Conservation (phyloP, 2,797 vertebrate species). For the Pangasius macronema region DNA sequence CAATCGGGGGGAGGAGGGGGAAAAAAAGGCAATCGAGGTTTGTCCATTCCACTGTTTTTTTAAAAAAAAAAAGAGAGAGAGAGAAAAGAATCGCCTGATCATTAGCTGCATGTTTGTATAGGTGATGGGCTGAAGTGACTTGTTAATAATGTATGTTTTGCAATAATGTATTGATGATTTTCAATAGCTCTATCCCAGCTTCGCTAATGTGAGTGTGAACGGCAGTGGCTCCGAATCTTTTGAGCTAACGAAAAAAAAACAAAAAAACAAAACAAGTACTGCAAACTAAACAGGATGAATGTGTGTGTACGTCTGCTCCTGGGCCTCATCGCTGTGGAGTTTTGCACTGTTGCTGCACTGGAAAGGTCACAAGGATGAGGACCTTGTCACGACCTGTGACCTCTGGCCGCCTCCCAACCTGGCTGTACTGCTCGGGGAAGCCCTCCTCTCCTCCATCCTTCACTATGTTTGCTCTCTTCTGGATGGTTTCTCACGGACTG, state of each 20-base stretch:
- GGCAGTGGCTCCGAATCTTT: constrained; percentile 66
- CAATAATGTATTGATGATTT: constrained; percentile 83
- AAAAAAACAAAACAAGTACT: constrained; percentile 57
- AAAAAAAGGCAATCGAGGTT: not conserved
- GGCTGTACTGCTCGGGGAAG: constrained; percentile 72
- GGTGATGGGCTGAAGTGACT: constrained; percentile 78
- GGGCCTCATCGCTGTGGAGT: constrained; percentile 49
- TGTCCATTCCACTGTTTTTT: constrained; percentile 63
- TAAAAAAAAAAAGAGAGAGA: not conserved
- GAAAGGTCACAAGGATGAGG: constrained; percentile 44
- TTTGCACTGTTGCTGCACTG: constrained; percentile 53
- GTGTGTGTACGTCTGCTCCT: constrained; percentile 58
- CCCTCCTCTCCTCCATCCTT: constrained; percentile 62
- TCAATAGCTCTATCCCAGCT: constrained; percentile 73
- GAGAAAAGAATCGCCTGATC: constrained; percentile 57
- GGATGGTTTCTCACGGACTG: constrained; percentile 79
- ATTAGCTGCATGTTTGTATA: constrained; percentile 81
- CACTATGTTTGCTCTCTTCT: constrained; percentile 51
- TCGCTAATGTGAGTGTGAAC: constrained; percentile 76
- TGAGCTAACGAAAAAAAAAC: constrained; percentile 60
- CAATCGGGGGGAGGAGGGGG: constrained; percentile 68
- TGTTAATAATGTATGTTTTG: constrained; percentile 84
- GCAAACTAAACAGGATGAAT: constrained; percentile 60
- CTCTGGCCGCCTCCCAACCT: constrained; percentile 56
- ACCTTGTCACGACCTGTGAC: constrained; percentile 1